Conservation (phyloP, 2,888 invertebrate genomes). For the Crossocerus cetratus region DNA sequence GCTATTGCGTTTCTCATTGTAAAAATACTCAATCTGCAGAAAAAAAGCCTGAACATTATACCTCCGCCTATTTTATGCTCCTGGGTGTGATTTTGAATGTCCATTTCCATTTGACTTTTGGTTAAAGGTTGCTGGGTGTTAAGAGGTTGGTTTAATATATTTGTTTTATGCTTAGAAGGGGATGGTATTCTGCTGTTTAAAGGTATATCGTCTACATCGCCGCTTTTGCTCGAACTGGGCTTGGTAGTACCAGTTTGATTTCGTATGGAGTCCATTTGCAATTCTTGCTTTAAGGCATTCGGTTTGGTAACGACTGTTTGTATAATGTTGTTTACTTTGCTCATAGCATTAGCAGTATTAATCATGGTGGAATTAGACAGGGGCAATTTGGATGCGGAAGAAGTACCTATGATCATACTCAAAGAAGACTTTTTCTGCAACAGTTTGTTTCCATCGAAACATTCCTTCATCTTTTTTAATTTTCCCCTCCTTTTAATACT, state of each 20-base stretch:
- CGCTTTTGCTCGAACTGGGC: constrained; percentile 69
- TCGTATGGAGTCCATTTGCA: constrained; percentile 59
- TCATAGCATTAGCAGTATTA: constrained; percentile 69
- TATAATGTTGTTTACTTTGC: constrained; percentile 71
- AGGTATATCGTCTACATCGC: constrained; percentile 74
- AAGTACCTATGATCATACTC: constrained; percentile 71
- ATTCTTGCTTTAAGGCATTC: constrained; percentile 73
- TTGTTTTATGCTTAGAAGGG: constrained; percentile 71
- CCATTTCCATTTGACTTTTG: constrained; percentile 69
- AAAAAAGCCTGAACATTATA: constrained; percentile 49
- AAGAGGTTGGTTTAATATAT: constrained; percentile 65
- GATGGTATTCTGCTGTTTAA: constrained; percentile 75
- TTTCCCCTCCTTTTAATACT: constrained; percentile 75
- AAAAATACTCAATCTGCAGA: background rate
- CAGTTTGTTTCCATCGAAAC: constrained; percentile 71
- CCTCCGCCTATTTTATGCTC: constrained; percentile 77
- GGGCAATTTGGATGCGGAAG: constrained; percentile 71
- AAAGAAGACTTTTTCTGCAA: constrained; percentile 73
- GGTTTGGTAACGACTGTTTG: constrained; percentile 70
- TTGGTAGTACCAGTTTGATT: constrained; percentile 61
- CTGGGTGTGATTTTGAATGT: constrained; percentile 72
- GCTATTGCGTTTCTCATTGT: background rate
- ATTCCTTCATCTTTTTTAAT: constrained; percentile 79
- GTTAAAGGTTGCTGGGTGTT: constrained; percentile 65
- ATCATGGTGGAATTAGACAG: constrained; percentile 70